Evolutionary conservation across 2,113 vertebrate species (phyloP).

Genomic region (Pangasianodon hypophthalmus): DNA sequence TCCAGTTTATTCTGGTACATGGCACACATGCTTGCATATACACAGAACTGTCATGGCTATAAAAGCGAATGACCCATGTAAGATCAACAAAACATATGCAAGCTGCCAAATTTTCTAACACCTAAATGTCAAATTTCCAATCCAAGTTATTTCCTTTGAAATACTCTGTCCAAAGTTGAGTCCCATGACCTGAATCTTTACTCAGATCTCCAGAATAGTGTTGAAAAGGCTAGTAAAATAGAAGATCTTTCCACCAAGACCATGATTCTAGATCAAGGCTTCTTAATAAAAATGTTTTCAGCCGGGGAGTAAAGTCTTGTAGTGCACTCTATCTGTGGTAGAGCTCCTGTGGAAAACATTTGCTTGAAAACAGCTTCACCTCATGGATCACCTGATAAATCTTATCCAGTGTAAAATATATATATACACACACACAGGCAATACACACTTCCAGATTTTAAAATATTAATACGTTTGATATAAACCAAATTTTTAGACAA

Average conservation of each 20-base stretch:
- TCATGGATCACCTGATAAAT: background rate
- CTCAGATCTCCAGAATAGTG: background rate
- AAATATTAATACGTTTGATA: too few relatives aligned
- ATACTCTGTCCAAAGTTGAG: background rate
- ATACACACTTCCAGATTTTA: too few relatives aligned
- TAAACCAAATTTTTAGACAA: too few relatives aligned
- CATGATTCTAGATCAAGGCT: background rate
- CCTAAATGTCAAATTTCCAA: background rate
- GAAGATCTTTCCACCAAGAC: background rate
- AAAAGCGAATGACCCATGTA: slow-evolving; percentile 15
- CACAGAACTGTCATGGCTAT: slow-evolving; percentile 25
- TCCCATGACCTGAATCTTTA: background rate
- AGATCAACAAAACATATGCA: slow-evolving; percentile 15
- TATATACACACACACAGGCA: too few relatives aligned
- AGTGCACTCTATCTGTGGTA: background rate
- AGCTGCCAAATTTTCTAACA: background rate
- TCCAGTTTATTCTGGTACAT: slow-evolving; percentile 37
- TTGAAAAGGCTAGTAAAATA: background rate
- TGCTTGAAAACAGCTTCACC: background rate
- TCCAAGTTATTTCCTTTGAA: background rate
- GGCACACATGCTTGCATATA: slow-evolving; percentile 16
- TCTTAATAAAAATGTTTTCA: background rate
- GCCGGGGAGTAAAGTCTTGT: background rate
- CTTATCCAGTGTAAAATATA: background rate
- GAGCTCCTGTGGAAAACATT: background rate